These are phyloP conservation scores for Trachythela sp. DNA, from an alignment of 64 coral and sea anemone species.

Conservation along the genomic window DNA sequence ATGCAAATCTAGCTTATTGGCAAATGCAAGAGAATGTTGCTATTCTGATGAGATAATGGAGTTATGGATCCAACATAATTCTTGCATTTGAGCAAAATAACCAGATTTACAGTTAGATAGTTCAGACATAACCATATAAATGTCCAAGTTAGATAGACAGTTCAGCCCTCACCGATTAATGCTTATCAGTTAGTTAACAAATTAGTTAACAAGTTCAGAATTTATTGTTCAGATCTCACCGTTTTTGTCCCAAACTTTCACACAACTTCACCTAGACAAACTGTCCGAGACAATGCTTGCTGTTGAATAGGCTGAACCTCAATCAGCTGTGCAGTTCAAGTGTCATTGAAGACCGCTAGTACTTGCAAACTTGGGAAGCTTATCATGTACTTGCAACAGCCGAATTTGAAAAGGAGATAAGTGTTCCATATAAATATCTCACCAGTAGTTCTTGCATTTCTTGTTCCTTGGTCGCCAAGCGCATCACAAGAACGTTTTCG, in stretches of 20 bases:
- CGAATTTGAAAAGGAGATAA: not conserved
- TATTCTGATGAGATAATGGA: too few relatives aligned
- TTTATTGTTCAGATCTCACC: not conserved
- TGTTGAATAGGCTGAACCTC: not conserved
- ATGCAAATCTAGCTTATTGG: too few relatives aligned
- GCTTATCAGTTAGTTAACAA: too few relatives aligned
- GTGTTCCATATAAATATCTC: conserved; percentile 45
- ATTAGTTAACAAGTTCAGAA: not conserved
- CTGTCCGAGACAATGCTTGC: not conserved
- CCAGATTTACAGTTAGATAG: too few relatives aligned
- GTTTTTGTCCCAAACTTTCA: not conserved
- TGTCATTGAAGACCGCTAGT: too few relatives aligned
- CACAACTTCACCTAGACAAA: not conserved
- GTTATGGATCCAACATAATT: too few relatives aligned
- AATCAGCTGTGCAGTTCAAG: not conserved
- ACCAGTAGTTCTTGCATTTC: conserved; percentile 99
- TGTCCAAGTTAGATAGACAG: too few relatives aligned
- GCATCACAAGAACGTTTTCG: conserved; percentile 97
- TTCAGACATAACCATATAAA: too few relatives aligned
- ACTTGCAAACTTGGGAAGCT: not conserved
- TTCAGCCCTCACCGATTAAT: too few relatives aligned
- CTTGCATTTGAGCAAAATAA: too few relatives aligned
- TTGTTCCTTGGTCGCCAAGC: conserved; percentile 94
- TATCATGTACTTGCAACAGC: not conserved
- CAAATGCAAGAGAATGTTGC: too few relatives aligned